Conservation (phyloP, 2,797 vertebrate genomes). For the Aratinga solstitialis region DNA sequence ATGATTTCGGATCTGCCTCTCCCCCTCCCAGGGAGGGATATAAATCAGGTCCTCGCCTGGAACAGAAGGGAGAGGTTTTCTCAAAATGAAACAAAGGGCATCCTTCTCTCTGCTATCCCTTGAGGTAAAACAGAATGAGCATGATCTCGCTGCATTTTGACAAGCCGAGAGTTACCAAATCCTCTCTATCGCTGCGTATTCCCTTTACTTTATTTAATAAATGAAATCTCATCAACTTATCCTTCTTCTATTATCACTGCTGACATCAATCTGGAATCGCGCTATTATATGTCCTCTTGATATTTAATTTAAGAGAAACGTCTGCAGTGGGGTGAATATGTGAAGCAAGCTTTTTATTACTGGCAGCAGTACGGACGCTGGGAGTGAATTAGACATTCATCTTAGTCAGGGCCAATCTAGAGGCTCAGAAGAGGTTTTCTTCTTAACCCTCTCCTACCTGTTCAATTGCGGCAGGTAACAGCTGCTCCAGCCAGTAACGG, state of each 20-base stretch:
- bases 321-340: conserved; percentile 73
- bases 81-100: conserved; percentile 7
- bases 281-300: conserved; percentile 76
- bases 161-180: conserved; percentile 32
- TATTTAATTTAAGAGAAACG: conserved; percentile 81
- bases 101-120: conserved; percentile 4
- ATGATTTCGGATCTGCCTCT: not conserved
- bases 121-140: not conserved
- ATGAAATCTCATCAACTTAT: conserved; percentile 81
- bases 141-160: conserved; percentile 22
- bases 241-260: conserved; percentile 79
- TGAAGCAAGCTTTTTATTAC: conserved; percentile 81
- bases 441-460: conserved; percentile 72
- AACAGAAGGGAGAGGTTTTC: conserved; percentile 16
- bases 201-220: conserved; percentile 78
- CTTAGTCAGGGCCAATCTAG: conserved; percentile 78
- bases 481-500: conserved; percentile 59
- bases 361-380: conserved; percentile 75
- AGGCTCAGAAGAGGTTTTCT: conserved; percentile 66
- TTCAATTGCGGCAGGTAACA: conserved; percentile 27
- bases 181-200: conserved; percentile 44
- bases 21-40: not conserved
- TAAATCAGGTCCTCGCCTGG: not conserved
- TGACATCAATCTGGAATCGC: conserved; percentile 79
- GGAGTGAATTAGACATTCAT: conserved; percentile 80